Evolutionary conservation across 2,113 vertebrate genomes (phyloP), one percentile per base, ranked within the genome.

Genomic region (Sclerurus mexicanus): DNA sequence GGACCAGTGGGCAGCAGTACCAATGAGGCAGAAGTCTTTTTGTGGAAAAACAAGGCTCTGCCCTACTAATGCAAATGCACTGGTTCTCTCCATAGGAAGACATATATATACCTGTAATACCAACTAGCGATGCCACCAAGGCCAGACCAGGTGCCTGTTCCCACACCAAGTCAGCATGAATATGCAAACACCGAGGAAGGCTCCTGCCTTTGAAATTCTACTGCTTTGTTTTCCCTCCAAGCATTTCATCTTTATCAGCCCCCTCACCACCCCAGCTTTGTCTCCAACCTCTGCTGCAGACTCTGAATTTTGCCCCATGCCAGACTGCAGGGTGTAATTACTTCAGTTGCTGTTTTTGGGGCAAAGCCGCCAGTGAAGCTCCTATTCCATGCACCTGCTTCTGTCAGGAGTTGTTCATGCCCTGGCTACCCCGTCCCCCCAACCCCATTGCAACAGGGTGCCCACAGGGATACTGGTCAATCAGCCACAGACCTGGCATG

Each of bases 121-220:
- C 0, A 0, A 50, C 47, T 27, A 21, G 16, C 7, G 31, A 33
- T 12, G 8, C 53, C 86, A 92, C n/a, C 7, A 1, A 60, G 46
- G 79, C 71, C 44, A 64, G 28, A 67, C 55, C n/a, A 19, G 63
- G 35, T 5, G 21, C 53, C 24, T 40, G 40, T 66, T 86, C 35
- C 89, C 83, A 83, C 75, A 60, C 4, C 2, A 3, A 85, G 60
- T 3, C 33, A 47, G 22, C 14, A 63, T 44, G 53, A 73, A 75
- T 60, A 92, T 90, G 75, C 79, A 90, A 95, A 80, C 37, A 14
- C 46, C 1, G 2, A 63, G 49, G 40, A 90, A 96, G 22, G 24
- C 14, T 93, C 35, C 77, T 91, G 82, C 62, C 79, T 96, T 90
- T 95, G 93, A 92, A 92, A 92, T 56, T 19, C 53, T 52, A 28